These are phyloP conservation scores for Ischnura elegans DNA, from an alignment of 2,888 invertebrate genomes.

Conservation along the genomic window DNA sequence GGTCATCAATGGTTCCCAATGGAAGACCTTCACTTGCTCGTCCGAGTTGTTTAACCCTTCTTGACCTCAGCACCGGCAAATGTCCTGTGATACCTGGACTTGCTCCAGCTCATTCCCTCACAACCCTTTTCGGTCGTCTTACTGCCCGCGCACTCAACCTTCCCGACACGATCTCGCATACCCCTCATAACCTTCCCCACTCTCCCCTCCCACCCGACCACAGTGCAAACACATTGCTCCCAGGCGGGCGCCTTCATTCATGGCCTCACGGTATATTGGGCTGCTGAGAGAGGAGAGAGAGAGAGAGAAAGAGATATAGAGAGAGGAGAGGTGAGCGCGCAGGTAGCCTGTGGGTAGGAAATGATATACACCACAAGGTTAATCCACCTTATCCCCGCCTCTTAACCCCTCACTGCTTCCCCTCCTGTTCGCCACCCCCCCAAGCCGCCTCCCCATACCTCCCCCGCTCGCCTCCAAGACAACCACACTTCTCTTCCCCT, in stretches of 20 bases:
- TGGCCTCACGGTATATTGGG: neutral
- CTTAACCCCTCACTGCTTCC: neutral
- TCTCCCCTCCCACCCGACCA: neutral
- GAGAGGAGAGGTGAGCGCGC: neutral
- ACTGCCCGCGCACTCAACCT: neutral
- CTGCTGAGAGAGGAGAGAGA: too few species aligned
- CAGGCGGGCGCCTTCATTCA: neutral
- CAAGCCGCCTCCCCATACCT: neutral
- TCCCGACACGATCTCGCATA: too few species aligned
- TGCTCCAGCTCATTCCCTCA: neutral
- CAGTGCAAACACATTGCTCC: neutral
- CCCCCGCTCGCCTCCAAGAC: neutral
- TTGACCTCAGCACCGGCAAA: too few species aligned
- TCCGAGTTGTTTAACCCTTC: too few species aligned
- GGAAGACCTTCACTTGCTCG: too few species aligned
- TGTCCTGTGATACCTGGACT: too few species aligned
- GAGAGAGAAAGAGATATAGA: neutral
- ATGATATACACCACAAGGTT: slow-evolving; percentile 34
- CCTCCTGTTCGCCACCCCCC: neutral
- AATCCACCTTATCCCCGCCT: neutral
- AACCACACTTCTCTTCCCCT: neutral
- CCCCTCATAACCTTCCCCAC: neutral
- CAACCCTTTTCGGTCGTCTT: slow-evolving; percentile 19
- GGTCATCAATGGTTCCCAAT: too few species aligned
- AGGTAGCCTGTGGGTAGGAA: slow-evolving; percentile 20